Evolutionary conservation across 2,113 vertebrate species (phyloP).

Genomic region (Cyphomyrus plagiostoma): DNA sequence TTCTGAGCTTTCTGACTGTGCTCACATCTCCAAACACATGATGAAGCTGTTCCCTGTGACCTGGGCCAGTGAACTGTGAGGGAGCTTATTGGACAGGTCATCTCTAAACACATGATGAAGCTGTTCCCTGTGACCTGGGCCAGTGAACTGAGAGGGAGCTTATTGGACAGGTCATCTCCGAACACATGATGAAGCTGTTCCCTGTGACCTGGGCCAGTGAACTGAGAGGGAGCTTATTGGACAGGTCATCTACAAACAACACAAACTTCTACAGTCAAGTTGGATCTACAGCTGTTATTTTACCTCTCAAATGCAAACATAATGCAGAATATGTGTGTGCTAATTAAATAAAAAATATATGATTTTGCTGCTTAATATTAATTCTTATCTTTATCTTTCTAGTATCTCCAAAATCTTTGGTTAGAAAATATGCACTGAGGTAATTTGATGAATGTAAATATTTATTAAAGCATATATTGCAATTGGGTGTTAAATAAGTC

Average conservation of each 20-base stretch:
- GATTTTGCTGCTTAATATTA: not conserved
- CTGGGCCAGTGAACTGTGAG: not conserved
- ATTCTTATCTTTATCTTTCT: not conserved
- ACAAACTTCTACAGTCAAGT: not conserved
- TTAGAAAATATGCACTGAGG: not conserved
- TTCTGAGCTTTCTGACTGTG: not conserved
- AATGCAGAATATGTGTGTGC: not conserved
- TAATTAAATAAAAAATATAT: not conserved
- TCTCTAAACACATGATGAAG: not conserved
- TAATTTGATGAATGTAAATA: not conserved
- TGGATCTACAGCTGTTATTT: not conserved
- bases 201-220: not conserved
- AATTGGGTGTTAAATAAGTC: not conserved
- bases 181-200: not conserved
- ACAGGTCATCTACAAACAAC: not conserved
- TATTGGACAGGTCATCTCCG: too few relatives aligned
- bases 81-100: not conserved
- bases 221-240: not conserved
- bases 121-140: not conserved
- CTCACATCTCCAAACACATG: not conserved
- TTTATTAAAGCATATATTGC: not conserved
- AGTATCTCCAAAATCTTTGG: not conserved
- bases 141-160: not conserved
- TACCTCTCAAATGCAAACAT: not conserved
- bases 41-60: not conserved